Conservation (phyloP, 1,140 invertebrate genomes). For the Drosophila takahashii region DNA sequence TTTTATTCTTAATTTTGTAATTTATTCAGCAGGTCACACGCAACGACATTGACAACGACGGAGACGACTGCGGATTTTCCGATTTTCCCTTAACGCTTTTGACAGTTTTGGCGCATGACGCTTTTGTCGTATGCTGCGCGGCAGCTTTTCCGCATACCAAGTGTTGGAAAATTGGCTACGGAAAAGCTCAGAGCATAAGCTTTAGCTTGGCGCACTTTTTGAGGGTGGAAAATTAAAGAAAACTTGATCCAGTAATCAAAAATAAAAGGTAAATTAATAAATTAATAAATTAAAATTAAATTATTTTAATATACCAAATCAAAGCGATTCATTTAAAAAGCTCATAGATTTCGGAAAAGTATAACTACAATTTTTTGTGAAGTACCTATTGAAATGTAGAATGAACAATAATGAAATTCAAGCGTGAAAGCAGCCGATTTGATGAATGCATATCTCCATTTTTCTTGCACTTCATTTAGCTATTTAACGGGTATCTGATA, state of each 20-base stretch:
- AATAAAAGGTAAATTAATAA: too few relatives aligned
- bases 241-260: background rate
- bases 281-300: too few relatives aligned
- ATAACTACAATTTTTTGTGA: too few relatives aligned
- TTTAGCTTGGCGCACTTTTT: slow-evolving; percentile 16
- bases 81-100: slow-evolving; percentile 59
- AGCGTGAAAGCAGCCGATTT: too few relatives aligned
- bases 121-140: slow-evolving; percentile 21
- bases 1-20: slow-evolving; percentile 23
- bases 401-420: too few relatives aligned
- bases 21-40: slow-evolving; percentile 63
- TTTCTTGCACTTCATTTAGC: too few relatives aligned
- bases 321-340: too few relatives aligned
- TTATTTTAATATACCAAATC: too few relatives aligned
- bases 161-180: slow-evolving; percentile 20
- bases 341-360: too few relatives aligned
- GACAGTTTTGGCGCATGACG: slow-evolving; percentile 65
- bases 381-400: too few relatives aligned
- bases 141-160: slow-evolving; percentile 19
- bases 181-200: slow-evolving; percentile 35
- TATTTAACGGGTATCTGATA: too few relatives aligned
- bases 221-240: background rate
- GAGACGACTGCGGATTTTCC: slow-evolving; percentile 60
- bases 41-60: slow-evolving; percentile 68
- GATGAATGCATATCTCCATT: too few relatives aligned